A percentile compares a stretch with the other conserved stretches of the same genome.
phyloP scores from a whole-genome alignment of 2,888 invertebrate species.

The Cylindroiulus punctatus region DNA sequence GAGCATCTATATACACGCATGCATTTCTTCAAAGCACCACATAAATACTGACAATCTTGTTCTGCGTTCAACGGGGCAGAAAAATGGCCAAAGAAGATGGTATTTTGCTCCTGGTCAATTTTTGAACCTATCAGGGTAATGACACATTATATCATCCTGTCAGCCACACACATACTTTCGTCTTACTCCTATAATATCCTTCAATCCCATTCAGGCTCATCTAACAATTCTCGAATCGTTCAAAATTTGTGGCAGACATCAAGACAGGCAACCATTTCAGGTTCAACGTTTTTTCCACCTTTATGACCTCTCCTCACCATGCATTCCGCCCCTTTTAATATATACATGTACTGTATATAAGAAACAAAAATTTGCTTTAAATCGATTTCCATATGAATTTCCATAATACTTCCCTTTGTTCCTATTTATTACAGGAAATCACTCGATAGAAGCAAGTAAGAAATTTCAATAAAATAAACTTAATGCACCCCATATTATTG shows the following conservation, averaged over 20 bases:
- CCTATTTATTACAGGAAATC: too few relatives aligned
- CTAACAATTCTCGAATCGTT: neutral
- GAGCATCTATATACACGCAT: neutral
- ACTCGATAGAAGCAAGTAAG: too few relatives aligned
- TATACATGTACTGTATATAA: too few relatives aligned
- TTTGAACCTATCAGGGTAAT: neutral
- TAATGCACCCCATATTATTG: too few relatives aligned
- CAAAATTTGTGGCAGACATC: neutral
- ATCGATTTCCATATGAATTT: too few relatives aligned
- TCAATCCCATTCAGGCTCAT: neutral
- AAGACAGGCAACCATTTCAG: too few relatives aligned
- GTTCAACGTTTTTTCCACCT: too few relatives aligned
- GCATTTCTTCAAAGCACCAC: neutral
- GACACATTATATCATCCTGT: neutral
- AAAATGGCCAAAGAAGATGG: neutral
- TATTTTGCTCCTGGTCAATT: slow-evolving; percentile 29
- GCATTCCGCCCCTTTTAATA: too few relatives aligned
- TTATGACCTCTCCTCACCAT: too few relatives aligned
- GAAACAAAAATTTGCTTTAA: too few relatives aligned
- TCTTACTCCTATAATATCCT: slow-evolving; percentile 2
- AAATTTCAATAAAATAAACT: too few relatives aligned
- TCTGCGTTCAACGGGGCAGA: slow-evolving; percentile 9
- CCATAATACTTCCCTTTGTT: too few relatives aligned
- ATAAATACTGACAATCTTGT: neutral
- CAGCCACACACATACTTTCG: slow-evolving; percentile 1